Conservation (phyloP, 37 sponge, comb jelly and placozoan genomes). For the Spongilla lacustris region DNA sequence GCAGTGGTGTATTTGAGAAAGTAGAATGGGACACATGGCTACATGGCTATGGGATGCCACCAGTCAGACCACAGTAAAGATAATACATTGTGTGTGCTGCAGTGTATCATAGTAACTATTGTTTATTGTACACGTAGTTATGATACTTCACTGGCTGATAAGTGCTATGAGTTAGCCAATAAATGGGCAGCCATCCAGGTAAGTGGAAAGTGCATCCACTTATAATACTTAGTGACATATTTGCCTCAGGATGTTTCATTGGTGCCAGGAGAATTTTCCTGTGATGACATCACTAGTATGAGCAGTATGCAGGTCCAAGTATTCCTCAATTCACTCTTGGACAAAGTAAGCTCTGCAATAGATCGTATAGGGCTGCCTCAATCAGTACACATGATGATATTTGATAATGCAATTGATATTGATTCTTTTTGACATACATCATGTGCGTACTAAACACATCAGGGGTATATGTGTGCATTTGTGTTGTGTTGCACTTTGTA, state of each 20-base stretch:
- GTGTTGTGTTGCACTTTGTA: too few species aligned
- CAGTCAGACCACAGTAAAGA: constrained; percentile 57
- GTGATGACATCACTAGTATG: constrained; percentile 35
- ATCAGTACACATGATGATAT: too few species aligned
- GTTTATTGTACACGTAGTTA: constrained; percentile 10
- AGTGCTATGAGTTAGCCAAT: constrained; percentile 59
- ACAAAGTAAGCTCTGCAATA: constrained; percentile 23
- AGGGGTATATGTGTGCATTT: too few species aligned
- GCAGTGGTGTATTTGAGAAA: constrained; percentile 50
- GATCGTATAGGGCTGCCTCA: neutral
- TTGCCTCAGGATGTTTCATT: neutral
- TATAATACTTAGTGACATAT: neutral
- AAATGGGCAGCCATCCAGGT: constrained; percentile 50
- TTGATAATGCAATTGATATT: too few species aligned
- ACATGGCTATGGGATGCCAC: constrained; percentile 86
- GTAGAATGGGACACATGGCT: constrained; percentile 96
- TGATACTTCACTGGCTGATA: constrained; percentile 63
- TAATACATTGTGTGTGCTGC: neutral
- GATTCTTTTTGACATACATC: too few species aligned
- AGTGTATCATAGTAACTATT: neutral
- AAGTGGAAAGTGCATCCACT: neutral
- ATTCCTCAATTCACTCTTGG: constrained; percentile 52
- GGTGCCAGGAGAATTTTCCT: constrained; percentile 22
- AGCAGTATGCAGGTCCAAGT: constrained; percentile 33
- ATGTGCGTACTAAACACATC: too few species aligned